Percentiles rank a stretch among this genome's conserved stretches.
These are phyloP conservation scores for Pollenia labialis DNA, from an alignment of 2,888 invertebrate genomes.

Conservation along the genomic window DNA sequence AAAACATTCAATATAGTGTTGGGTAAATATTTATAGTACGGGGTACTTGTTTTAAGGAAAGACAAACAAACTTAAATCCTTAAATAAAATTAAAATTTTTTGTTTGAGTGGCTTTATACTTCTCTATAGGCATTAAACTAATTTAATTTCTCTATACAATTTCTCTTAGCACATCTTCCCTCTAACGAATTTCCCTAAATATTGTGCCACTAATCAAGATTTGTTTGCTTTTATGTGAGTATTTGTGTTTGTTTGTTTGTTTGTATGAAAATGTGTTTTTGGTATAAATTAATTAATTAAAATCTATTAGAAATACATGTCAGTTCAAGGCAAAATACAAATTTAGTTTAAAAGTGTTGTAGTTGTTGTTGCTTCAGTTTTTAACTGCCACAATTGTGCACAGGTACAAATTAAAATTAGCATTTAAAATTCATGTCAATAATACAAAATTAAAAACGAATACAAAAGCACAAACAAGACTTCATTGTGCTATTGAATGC, in stretches of 20 bases:
- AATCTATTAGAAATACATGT: conserved; percentile 53
- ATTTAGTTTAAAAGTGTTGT: background rate
- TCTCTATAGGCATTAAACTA: background rate
- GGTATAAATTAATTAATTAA: conserved; percentile 67
- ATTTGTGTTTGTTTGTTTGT: conserved; percentile 13
- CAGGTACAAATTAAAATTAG: conserved; percentile 43
- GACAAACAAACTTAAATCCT: background rate
- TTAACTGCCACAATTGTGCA: conserved; percentile 2
- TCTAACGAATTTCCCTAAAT: background rate
- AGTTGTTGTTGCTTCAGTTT: conserved; percentile 13
- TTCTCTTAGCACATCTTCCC: background rate
- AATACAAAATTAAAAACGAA: conserved; percentile 32
- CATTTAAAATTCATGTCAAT: conserved; percentile 55
- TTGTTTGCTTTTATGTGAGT: conserved; percentile 17
- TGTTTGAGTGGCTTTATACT: background rate
- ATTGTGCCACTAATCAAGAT: conserved; percentile 19
- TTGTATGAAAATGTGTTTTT: conserved; percentile 20
- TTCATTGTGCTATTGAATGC: background rate
- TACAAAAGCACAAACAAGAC: conserved; percentile 11
- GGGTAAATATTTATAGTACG: background rate
- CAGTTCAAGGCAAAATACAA: conserved; percentile 47
- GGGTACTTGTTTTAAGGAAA: background rate
- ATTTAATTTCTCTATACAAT: background rate
- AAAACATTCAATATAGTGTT: conserved; percentile 13
- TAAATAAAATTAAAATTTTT: background rate